Percentiles rank a stretch among this genome's conserved stretches.
Evolutionary conservation across 2,797 vertebrate genomes (phyloP).

Genomic region (Crax fasciolata): DNA sequence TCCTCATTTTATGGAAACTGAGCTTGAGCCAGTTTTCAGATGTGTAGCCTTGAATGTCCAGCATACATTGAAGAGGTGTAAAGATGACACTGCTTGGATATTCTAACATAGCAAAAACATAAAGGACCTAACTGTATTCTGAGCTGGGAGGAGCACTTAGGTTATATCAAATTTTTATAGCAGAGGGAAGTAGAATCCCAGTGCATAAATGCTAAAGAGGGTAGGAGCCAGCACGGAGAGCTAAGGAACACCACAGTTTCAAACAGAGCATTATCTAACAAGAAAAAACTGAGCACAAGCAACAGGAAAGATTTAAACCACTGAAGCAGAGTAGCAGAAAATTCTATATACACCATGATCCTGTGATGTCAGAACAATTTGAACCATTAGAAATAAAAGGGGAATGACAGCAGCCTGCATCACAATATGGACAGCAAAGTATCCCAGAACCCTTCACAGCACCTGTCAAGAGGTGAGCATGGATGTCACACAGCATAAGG

Average conservation of each 20-base stretch:
- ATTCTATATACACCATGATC: neutral
- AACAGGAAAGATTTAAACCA: conserved; percentile 40
- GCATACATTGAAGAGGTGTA: neutral
- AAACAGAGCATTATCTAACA: conserved; percentile 34
- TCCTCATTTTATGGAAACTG: neutral
- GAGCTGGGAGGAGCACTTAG: conserved; percentile 22
- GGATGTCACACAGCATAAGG: neutral
- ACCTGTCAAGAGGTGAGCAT: neutral
- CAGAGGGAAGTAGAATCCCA: neutral
- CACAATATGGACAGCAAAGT: neutral
- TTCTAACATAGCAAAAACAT: conserved; percentile 15
- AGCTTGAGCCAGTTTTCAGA: conserved; percentile 11
- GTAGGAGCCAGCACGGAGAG: neutral
- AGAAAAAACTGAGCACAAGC: neutral
- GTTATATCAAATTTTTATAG: conserved; percentile 60
- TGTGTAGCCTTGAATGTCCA: neutral
- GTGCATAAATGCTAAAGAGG: conserved; percentile 35
- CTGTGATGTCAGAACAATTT: conserved; percentile 32
- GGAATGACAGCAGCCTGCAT: neutral
- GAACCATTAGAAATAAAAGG: conserved; percentile 4
- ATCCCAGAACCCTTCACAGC: neutral
- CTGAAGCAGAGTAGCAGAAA: conserved; percentile 9
- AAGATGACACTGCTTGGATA: neutral
- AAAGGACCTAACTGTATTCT: conserved; percentile 6
- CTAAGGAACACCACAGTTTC: conserved; percentile 10